Evolutionary conservation across 1,140 invertebrate species (phyloP).

Genomic region (Cryptotermes secundus): DNA sequence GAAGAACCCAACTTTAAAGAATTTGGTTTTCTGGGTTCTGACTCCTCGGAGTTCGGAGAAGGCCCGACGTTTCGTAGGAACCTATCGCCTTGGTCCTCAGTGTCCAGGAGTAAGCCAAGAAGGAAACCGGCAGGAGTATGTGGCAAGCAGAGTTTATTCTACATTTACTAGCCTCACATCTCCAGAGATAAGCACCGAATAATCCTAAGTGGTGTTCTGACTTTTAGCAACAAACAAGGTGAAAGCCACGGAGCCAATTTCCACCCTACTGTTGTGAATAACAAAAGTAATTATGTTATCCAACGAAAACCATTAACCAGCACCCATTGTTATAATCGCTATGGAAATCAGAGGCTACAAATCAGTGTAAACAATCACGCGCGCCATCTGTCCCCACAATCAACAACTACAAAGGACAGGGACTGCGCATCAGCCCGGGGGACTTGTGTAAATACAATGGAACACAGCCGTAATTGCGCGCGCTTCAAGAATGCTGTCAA

Average conservation of each 20-base stretch:
- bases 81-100: no score
- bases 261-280: not conserved
- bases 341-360: not conserved
- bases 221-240: not conserved
- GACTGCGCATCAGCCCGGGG: not conserved
- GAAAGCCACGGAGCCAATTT: not conserved
- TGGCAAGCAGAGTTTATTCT: no score
- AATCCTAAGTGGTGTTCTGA: no score
- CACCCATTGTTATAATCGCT: not conserved
- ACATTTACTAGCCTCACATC: no score
- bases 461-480: not conserved
- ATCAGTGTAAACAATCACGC: not conserved
- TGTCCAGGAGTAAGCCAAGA: no score
- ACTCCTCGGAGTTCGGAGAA: no score
- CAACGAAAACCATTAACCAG: not conserved
- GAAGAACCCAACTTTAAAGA: no score
- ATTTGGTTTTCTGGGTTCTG: no score
- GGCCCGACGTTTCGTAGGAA: no score
- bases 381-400: slow-evolving; percentile 2
- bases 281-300: not conserved
- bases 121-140: no score
- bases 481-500: not conserved
- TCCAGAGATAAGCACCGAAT: no score
- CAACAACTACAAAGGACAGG: not conserved
- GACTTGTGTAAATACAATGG: not conserved